These are phyloP conservation scores for Cricetomys ansorgei DNA, from an alignment of 2,113 vertebrate species.

Conservation along the genomic window DNA sequence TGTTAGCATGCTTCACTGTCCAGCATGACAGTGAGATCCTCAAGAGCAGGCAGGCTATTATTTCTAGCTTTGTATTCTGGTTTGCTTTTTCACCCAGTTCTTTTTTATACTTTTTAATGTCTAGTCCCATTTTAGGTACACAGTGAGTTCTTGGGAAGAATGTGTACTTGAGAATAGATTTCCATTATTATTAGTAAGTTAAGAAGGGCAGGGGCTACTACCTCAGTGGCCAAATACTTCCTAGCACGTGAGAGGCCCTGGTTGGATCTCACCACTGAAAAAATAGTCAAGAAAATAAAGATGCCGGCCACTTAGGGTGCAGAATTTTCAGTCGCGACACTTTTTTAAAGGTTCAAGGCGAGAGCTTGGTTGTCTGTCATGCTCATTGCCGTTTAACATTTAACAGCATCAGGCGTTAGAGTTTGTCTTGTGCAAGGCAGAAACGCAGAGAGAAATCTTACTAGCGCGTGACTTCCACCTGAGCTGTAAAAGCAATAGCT, in stretches of 20 bases:
- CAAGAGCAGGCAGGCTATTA: background rate
- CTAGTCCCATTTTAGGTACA: background rate
- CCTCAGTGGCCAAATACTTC: background rate
- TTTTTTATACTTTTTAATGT: slow-evolving; percentile 2
- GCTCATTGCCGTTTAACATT: background rate
- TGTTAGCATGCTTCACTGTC: background rate
- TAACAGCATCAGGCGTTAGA: background rate
- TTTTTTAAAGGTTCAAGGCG: background rate
- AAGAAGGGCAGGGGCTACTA: background rate
- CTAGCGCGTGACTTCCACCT: background rate
- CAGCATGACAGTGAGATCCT: background rate
- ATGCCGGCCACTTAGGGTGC: background rate
- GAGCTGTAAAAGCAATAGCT: background rate
- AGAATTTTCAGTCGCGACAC: background rate
- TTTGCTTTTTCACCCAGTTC: background rate
- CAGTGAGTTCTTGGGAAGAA: background rate
- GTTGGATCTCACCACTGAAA: background rate
- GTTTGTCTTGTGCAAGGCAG: slow-evolving; percentile 3
- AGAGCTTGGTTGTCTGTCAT: background rate
- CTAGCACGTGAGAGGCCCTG: background rate
- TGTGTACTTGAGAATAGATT: background rate
- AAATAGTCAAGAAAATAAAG: background rate
- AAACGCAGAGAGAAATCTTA: background rate
- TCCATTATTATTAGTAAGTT: slow-evolving; percentile 15
- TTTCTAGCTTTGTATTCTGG: background rate